phyloP scores from a whole-genome alignment of 2,888 invertebrate species.

The Rhyacophila evoluta region DNA sequence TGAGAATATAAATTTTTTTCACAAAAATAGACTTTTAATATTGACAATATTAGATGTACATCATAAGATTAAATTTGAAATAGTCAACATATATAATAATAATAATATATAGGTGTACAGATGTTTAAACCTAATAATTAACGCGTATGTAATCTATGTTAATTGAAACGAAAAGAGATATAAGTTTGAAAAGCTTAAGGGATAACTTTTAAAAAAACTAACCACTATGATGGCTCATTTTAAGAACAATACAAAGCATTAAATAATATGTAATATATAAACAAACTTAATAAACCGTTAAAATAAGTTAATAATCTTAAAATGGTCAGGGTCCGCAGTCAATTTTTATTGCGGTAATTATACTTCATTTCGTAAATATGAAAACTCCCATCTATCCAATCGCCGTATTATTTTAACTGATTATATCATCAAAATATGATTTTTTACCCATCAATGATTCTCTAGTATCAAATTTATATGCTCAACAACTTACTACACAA shows the following conservation, averaged over 20 bases:
- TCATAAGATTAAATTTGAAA: constrained; percentile 23
- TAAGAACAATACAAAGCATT: constrained; percentile 12
- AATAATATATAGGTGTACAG: neutral
- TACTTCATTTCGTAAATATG: no score
- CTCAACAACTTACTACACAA: no score
- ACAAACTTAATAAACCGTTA: constrained; percentile 21
- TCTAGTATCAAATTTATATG: no score
- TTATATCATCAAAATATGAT: no score
- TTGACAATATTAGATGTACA: constrained; percentile 27
- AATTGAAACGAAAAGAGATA: neutral
- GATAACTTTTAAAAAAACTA: neutral
- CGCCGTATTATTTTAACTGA: no score
- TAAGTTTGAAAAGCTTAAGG: neutral
- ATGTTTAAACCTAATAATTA: neutral
- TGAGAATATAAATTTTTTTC: constrained; percentile 32
- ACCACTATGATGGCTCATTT: constrained; percentile 17
- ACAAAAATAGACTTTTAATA: constrained; percentile 29
- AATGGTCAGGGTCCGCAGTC: neutral
- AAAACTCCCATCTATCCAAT: no score
- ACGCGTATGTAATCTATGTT: neutral
- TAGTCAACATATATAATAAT: constrained; percentile 16
- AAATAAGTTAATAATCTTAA: constrained; percentile 15
- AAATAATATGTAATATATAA: constrained; percentile 11
- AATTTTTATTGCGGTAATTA: no score
- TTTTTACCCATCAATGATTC: no score